Percentiles rank a stretch among this genome's conserved stretches.
Conservation (phyloP, 1,140 invertebrate genomes). For the Heterodera schachtii region DNA sequence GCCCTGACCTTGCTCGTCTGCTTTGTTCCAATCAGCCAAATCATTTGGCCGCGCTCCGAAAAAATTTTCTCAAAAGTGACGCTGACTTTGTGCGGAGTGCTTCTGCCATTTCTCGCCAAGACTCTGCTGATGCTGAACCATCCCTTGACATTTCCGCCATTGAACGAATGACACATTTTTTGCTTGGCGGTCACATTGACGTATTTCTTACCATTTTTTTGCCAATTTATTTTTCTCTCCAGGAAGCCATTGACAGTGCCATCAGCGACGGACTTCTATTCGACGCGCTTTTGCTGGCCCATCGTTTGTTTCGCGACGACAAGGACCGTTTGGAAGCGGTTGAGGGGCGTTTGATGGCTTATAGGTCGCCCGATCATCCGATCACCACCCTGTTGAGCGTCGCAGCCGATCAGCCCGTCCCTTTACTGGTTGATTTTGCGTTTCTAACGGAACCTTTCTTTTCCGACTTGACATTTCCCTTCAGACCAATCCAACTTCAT, state of each 20-base stretch:
- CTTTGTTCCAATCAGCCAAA: conserved; percentile 17
- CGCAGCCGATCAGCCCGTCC: conserved; percentile 46
- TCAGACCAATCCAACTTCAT: conserved; percentile 37
- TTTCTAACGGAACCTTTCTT: neutral
- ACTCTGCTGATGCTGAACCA: conserved; percentile 14
- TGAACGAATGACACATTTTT: conserved; percentile 43
- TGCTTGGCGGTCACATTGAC: conserved; percentile 51
- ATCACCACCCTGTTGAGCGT: conserved; percentile 52
- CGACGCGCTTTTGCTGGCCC: conserved; percentile 51
- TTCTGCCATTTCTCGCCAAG: conserved; percentile 11
- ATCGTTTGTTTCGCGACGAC: conserved; percentile 48
- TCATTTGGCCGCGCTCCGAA: neutral
- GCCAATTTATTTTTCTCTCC: conserved; percentile 13
- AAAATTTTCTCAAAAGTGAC: conserved; percentile 22
- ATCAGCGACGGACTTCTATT: conserved; percentile 51
- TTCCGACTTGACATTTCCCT: neutral
- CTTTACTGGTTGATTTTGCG: conserved; percentile 40
- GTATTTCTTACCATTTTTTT: conserved; percentile 27
- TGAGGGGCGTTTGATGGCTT: conserved; percentile 43
- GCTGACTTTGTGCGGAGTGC: neutral
- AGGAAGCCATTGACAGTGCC: conserved; percentile 54
- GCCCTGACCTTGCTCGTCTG: conserved; percentile 53
- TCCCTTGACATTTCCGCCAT: conserved; percentile 34
- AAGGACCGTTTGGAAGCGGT: conserved; percentile 37
- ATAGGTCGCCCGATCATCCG: conserved; percentile 46